Evolutionary conservation across 2,113 vertebrate genomes (phyloP).

Genomic region (Coryphaenoides rupestris): DNA sequence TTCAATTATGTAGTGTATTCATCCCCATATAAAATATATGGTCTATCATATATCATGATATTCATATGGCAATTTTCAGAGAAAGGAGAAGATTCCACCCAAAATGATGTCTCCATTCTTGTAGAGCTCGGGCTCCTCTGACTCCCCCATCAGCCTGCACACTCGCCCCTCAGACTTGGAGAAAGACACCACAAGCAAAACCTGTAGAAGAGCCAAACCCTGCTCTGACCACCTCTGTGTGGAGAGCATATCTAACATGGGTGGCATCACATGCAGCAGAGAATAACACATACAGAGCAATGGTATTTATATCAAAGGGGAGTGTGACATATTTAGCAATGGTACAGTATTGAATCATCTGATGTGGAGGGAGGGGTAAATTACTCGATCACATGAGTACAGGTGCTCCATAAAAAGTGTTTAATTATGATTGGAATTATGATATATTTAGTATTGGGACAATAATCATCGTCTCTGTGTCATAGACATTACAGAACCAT

Average conservation of each 20-base stretch:
- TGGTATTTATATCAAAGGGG: conserved; percentile 30
- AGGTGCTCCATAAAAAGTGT: too few species aligned
- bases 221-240: conserved; percentile 46
- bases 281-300: background rate
- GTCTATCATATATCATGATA: too few species aligned
- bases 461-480: too few species aligned
- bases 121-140: conserved; percentile 41
- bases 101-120: conserved; percentile 62
- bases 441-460: too few species aligned
- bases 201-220: conserved; percentile 46
- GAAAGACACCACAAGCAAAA: conserved; percentile 40
- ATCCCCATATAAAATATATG: too few species aligned
- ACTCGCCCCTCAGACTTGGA: conserved; percentile 35
- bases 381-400: too few species aligned
- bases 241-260: conserved; percentile 21
- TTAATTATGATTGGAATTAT: too few species aligned
- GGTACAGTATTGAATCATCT: background rate
- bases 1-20: too few species aligned
- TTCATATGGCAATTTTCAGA: too few species aligned
- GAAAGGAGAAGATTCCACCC: conserved; percentile 65
- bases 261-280: background rate
- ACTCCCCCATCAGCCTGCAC: conserved; percentile 50
- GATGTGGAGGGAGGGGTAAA: too few species aligned
- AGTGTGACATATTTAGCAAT: background rate
- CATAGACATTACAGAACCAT: too few species aligned